A percentile compares a stretch with the other conserved stretches of the same genome.
Conservation (phyloP, 1,140 invertebrate genomes). For the Aphelenchoides fujianensis region DNA sequence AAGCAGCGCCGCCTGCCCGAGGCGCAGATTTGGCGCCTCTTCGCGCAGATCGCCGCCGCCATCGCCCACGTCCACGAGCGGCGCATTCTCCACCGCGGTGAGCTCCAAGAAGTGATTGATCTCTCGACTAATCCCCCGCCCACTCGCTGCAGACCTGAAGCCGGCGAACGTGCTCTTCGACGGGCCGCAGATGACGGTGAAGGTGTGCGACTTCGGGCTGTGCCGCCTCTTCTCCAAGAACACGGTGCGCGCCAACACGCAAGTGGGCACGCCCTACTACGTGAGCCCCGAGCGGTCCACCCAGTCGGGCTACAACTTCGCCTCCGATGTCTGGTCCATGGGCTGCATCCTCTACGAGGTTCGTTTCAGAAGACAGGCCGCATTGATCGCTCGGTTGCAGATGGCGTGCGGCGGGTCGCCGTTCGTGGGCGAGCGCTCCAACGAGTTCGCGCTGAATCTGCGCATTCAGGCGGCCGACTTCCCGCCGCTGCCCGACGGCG, state of each 20-base stretch:
- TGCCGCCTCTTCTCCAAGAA: background rate
- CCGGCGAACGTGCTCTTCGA: constrained; percentile 21
- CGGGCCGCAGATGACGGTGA: constrained; percentile 1
- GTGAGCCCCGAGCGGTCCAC: constrained; percentile 15
- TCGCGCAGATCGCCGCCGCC: constrained; percentile 11
- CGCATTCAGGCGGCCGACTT: constrained; percentile 2
- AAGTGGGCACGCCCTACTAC: constrained; percentile 17
- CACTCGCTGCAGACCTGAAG: constrained; percentile 27
- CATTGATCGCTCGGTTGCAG: background rate
- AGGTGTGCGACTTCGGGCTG: constrained; percentile 21
- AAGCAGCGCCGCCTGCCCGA: background rate
- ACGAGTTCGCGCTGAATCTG: constrained; percentile 1
- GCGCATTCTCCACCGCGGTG: constrained; percentile 25
- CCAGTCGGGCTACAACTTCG: constrained; percentile 12
- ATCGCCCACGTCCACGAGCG: constrained; percentile 13
- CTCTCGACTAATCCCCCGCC: background rate
- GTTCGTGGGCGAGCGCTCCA: background rate
- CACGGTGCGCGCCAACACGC: background rate
- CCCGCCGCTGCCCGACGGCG: constrained; percentile 8
- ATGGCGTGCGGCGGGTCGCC: constrained; percentile 12
- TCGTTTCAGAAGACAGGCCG: background rate
- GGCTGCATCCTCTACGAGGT: constrained; percentile 27
- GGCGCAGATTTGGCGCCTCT: constrained; percentile 17
- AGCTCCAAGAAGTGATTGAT: background rate
- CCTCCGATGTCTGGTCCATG: constrained; percentile 19